A percentile compares a stretch with the other conserved stretches of the same genome.
phyloP scores from a whole-genome alignment of 2,888 invertebrate species.

The Noctua comes region DNA sequence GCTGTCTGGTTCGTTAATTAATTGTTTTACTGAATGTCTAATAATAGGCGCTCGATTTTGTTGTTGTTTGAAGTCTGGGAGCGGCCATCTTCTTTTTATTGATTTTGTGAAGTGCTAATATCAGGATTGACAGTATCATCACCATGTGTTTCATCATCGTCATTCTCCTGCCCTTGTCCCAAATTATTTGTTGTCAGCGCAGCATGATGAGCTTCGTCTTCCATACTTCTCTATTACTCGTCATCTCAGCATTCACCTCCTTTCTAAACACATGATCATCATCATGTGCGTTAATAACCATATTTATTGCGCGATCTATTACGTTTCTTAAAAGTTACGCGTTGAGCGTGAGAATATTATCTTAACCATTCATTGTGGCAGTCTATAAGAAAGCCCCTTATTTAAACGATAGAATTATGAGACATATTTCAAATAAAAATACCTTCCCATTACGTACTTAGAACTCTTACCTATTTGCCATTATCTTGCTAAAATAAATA shows the following conservation, averaged over 20 bases:
- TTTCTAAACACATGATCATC: neutral
- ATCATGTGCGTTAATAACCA: neutral
- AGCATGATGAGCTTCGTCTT: no score
- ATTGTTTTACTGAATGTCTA: constrained; percentile 36
- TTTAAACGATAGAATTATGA: neutral
- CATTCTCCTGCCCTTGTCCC: no score
- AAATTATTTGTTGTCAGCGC: no score
- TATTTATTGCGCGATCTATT: constrained; percentile 1
- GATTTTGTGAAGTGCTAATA: neutral
- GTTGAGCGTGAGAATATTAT: constrained; percentile 33
- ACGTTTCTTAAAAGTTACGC: constrained; percentile 27
- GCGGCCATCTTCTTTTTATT: constrained; percentile 2
- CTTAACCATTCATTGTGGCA: neutral
- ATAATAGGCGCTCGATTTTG: constrained; percentile 15
- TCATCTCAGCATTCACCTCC: no score
- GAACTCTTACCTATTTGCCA: constrained; percentile 36
- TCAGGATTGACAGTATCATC: neutral
- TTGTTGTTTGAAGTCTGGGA: constrained; percentile 11
- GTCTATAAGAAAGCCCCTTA: neutral
- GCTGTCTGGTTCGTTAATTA: constrained; percentile 47
- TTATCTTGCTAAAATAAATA: constrained; percentile 41
- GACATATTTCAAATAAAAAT: constrained; percentile 25
- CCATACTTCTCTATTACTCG: no score
- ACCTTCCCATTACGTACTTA: constrained; percentile 21
- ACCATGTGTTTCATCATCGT: neutral